Percentiles rank a stretch among this genome's conserved stretches.
Evolutionary conservation across 2,888 invertebrate genomes (phyloP).

Genomic region (Arrhopalites spinosus): DNA sequence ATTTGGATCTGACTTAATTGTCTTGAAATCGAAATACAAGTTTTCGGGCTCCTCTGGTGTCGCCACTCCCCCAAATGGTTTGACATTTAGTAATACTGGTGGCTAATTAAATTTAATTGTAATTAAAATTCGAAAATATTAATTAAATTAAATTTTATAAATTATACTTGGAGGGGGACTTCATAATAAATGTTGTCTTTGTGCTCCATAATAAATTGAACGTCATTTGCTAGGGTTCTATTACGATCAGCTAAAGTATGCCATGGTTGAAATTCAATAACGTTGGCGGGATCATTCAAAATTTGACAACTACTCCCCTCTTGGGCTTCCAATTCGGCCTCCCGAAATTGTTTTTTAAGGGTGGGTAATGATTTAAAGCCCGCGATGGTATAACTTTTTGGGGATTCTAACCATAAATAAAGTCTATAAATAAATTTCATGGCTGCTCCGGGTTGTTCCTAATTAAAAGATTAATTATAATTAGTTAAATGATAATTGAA

Average conservation of each 20-base stretch:
- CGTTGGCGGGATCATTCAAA: background rate
- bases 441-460: constrained; percentile 35
- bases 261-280: constrained; percentile 14
- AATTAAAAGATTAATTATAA: background rate
- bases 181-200: constrained; percentile 23
- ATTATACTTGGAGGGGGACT: constrained; percentile 1
- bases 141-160: background rate
- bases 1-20: background rate
- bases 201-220: background rate
- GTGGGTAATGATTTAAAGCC: constrained; percentile 4
- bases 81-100: constrained; percentile 14
- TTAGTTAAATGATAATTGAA: background rate
- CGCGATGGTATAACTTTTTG: constrained; percentile 19
- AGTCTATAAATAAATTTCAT: constrained; percentile 31
- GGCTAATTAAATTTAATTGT: background rate
- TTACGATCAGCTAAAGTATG: constrained; percentile 6
- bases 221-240: background rate
- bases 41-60: background rate
- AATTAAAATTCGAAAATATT: too few relatives aligned
- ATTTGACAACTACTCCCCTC: background rate
- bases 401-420: constrained; percentile 36
- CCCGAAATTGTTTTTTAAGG: background rate
- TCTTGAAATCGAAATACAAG: background rate
- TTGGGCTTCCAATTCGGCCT: background rate
- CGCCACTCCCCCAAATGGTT: background rate